Evolutionary conservation across 2,797 vertebrate genomes (phyloP).

Genomic region (Carapus acus): DNA sequence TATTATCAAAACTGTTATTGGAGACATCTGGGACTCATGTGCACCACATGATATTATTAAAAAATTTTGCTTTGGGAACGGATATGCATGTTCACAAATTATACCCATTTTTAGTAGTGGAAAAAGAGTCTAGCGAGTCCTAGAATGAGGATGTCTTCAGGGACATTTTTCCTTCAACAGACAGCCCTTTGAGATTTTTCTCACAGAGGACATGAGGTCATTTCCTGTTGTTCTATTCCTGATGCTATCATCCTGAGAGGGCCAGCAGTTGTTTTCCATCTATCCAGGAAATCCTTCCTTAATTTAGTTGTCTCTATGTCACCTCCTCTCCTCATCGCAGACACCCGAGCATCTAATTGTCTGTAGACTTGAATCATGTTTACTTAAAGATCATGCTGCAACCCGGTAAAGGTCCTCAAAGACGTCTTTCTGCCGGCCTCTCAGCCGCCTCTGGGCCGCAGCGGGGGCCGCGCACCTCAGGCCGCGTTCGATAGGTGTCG

Average conservation of each 20-base stretch:
- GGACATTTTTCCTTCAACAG: slow-evolving; percentile 20
- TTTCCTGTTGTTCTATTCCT: slow-evolving; percentile 62
- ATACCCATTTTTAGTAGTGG: not conserved
- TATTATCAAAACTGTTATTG: too few relatives aligned
- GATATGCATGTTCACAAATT: not conserved
- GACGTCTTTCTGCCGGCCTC: slow-evolving; percentile 26
- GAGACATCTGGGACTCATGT: too few relatives aligned
- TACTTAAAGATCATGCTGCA: slow-evolving; percentile 61
- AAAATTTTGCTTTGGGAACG: too few relatives aligned
- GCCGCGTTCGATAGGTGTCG: slow-evolving; percentile 54
- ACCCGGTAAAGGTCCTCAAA: slow-evolving; percentile 44
- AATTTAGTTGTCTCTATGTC: slow-evolving; percentile 58
- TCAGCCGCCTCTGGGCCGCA: slow-evolving; percentile 39
- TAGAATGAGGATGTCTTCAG: slow-evolving; percentile 18
- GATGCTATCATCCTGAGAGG: slow-evolving; percentile 43
- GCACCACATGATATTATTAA: too few relatives aligned
- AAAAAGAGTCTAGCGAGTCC: not conserved
- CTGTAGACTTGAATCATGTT: slow-evolving; percentile 50
- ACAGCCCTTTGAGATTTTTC: slow-evolving; percentile 14
- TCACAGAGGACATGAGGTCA: slow-evolving; percentile 55
- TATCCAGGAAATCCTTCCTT: slow-evolving; percentile 62
- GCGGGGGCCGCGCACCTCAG: slow-evolving; percentile 36
- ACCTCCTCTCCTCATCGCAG: slow-evolving; percentile 44
- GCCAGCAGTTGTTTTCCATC: slow-evolving; percentile 49
- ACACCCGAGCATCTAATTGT: slow-evolving; percentile 42